These are phyloP conservation scores for Myotis lucifugus DNA, from an alignment of 2,113 vertebrate genomes.

Conservation along the genomic window DNA sequence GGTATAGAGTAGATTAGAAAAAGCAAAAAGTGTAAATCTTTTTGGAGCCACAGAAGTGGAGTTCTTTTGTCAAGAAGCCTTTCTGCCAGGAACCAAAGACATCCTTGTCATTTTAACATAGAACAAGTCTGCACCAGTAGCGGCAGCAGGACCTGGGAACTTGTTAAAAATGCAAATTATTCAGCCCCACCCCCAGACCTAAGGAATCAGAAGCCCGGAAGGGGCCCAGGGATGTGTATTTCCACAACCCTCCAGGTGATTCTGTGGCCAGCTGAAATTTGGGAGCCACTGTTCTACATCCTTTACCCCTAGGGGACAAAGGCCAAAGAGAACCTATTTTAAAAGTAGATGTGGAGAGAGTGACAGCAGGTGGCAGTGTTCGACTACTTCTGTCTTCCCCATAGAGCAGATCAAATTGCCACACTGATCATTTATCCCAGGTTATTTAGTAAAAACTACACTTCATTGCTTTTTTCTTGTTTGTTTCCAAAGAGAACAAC, in stretches of 20 bases:
- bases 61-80: not conserved
- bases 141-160: not conserved
- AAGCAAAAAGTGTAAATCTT: not conserved
- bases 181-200: not conserved
- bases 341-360: not conserved
- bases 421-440: not conserved
- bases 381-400: not conserved
- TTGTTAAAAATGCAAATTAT: not conserved
- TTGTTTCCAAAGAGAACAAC: not conserved
- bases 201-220: rapidly evolving
- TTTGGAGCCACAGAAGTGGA: not conserved
- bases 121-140: not conserved
- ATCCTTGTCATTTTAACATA: not conserved
- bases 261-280: not conserved
- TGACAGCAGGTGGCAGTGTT: constrained; percentile 81
- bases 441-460: not conserved
- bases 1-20: not conserved
- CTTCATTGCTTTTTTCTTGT: not conserved
- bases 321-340: not conserved
- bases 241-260: not conserved
- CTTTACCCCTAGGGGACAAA: rapidly evolving
- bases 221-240: rapidly evolving
- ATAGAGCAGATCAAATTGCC: not conserved
- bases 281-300: not conserved
- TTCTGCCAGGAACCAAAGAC: not conserved